Evolutionary conservation across 2,888 invertebrate genomes (phyloP).

Genomic region (Masnerella sp.): DNA sequence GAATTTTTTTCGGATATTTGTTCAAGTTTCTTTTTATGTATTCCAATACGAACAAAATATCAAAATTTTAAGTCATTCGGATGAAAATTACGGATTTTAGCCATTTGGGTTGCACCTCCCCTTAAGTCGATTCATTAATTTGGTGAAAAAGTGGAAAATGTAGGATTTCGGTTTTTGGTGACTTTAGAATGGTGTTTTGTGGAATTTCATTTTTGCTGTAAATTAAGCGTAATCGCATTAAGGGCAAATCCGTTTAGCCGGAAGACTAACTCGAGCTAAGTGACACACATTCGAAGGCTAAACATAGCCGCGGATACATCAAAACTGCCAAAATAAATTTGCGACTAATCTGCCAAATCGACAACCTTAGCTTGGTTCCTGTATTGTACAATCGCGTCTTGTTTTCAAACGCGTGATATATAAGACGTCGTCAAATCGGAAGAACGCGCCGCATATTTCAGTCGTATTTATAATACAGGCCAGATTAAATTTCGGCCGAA

Average conservation of each 20-base stretch:
- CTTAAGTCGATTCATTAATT: too few relatives aligned
- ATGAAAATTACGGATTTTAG: too few relatives aligned
- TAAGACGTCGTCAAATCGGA: slow-evolving; percentile 34
- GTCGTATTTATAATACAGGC: slow-evolving; percentile 48
- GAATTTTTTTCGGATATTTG: too few relatives aligned
- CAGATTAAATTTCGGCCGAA: slow-evolving; percentile 43
- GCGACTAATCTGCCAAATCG: slow-evolving; percentile 55
- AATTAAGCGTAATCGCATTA: slow-evolving; percentile 14
- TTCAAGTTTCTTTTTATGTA: too few relatives aligned
- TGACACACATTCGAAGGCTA: slow-evolving; percentile 42
- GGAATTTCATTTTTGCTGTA: slow-evolving; percentile 5
- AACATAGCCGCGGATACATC: slow-evolving; percentile 41
- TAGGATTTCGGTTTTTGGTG: not conserved
- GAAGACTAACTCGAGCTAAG: slow-evolving; percentile 12
- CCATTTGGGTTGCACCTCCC: too few relatives aligned
- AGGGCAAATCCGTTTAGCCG: not conserved
- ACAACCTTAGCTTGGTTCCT: slow-evolving; percentile 46
- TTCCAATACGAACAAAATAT: too few relatives aligned
- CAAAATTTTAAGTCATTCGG: too few relatives aligned
- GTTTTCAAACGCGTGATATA: slow-evolving; percentile 37
- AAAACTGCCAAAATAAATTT: slow-evolving; percentile 58
- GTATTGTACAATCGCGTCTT: slow-evolving; percentile 45
- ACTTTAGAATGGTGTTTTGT: not conserved
- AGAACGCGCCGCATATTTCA: slow-evolving; percentile 37
- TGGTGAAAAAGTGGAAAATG: too few relatives aligned